phyloP scores from a whole-genome alignment of 2,113 vertebrate species.

The Caloenas nicobarica region DNA sequence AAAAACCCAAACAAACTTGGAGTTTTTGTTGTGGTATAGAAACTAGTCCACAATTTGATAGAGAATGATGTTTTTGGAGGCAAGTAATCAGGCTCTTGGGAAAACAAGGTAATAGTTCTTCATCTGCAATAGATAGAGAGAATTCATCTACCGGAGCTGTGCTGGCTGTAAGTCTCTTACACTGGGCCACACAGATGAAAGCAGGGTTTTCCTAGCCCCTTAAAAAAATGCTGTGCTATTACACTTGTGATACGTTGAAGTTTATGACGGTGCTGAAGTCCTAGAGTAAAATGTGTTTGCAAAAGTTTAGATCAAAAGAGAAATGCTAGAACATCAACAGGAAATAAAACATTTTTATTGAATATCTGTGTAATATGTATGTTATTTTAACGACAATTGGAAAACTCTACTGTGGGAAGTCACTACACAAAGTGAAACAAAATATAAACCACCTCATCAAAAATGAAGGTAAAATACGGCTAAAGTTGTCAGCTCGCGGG shows the following conservation, averaged over 20 bases:
- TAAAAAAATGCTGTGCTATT: neutral
- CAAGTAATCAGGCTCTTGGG: neutral
- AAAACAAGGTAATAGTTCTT: neutral
- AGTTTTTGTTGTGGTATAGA: neutral
- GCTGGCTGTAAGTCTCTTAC: neutral
- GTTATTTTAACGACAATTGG: constrained; percentile 98
- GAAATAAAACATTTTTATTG: constrained; percentile 99
- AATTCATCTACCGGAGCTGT: neutral
- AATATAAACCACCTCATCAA: constrained; percentile 97
- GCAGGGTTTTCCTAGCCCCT: neutral
- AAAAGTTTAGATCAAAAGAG: constrained; percentile 45
- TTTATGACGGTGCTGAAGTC: neutral
- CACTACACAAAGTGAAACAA: constrained; percentile 99
- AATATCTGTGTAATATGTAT: constrained; percentile 96
- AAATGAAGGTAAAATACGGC: constrained; percentile 98
- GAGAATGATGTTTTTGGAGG: neutral
- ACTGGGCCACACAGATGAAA: neutral
- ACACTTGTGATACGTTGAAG: neutral
- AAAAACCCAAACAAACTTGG: no score
- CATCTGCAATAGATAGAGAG: neutral
- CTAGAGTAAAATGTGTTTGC: neutral
- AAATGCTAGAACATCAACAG: constrained; percentile 87
- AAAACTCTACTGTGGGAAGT: constrained; percentile 96
- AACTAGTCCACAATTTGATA: neutral
- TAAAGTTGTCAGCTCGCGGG: constrained; percentile 88